phyloP scores from a whole-genome alignment of 2,888 invertebrate species.

The Trypoxylon attenuatum region DNA sequence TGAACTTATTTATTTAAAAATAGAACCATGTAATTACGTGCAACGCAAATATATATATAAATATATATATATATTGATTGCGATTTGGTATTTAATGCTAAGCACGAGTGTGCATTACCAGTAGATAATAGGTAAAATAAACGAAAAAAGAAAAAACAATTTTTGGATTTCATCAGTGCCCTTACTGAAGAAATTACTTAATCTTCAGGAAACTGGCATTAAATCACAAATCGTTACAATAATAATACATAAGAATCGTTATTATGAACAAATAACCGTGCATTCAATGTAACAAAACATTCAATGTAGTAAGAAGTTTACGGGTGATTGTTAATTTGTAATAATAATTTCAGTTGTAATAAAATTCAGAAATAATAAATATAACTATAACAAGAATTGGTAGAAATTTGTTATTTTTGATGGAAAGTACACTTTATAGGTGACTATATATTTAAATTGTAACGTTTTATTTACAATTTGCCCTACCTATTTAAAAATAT shows the following conservation, averaged over 20 bases:
- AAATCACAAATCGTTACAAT: slow-evolving; percentile 45
- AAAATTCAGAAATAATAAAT: slow-evolving; percentile 48
- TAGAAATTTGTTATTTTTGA: too few species aligned
- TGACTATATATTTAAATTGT: too few species aligned
- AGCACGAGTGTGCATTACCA: slow-evolving; percentile 8
- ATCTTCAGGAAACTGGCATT: slow-evolving; percentile 21
- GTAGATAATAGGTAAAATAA: slow-evolving; percentile 15
- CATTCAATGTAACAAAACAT: slow-evolving; percentile 55
- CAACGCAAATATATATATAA: slow-evolving; percentile 41
- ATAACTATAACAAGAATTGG: too few species aligned
- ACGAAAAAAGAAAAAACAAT: too few species aligned
- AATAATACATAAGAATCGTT: slow-evolving; percentile 38
- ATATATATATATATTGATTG: slow-evolving; percentile 40
- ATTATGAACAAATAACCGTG: slow-evolving; percentile 45
- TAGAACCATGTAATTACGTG: slow-evolving; percentile 43
- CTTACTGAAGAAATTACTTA: too few species aligned
- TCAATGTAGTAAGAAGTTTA: slow-evolving; percentile 64
- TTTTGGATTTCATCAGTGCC: too few species aligned
- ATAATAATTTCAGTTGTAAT: slow-evolving; percentile 59
- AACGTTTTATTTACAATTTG: slow-evolving; percentile 40
- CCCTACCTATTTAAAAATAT: slow-evolving; percentile 14
- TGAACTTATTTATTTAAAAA: slow-evolving; percentile 49
- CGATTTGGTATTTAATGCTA: slow-evolving; percentile 50
- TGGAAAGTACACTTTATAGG: too few species aligned
- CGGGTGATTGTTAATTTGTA: slow-evolving; percentile 68